Evolutionary conservation across 2,888 invertebrate species (phyloP).

Genomic region (Hedychridium roseum): DNA sequence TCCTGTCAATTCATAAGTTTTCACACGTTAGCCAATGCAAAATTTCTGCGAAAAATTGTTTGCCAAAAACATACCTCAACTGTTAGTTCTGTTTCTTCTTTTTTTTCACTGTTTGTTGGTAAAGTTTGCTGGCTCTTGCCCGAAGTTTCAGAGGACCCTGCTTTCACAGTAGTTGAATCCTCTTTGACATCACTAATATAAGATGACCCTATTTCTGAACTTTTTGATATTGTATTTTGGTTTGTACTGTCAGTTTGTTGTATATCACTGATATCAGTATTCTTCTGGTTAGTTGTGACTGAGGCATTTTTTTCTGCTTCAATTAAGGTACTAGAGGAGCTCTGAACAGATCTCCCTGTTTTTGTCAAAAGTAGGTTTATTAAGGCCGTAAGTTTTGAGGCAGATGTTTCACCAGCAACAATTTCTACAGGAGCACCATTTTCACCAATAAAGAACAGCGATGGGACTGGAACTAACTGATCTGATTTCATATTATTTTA

Average conservation of each 20-base stretch:
- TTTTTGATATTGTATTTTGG: too few species aligned
- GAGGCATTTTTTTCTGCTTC: conserved; percentile 41
- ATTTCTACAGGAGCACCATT: conserved; percentile 84
- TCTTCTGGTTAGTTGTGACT: not conserved
- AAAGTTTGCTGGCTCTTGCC: too few species aligned
- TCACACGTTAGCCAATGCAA: not conserved
- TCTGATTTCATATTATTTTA: conserved; percentile 66
- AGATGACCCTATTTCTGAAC: too few species aligned
- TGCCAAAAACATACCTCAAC: conserved; percentile 19
- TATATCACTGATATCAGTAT: not conserved
- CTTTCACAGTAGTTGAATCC: too few species aligned
- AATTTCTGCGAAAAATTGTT: not conserved
- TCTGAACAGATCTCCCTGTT: conserved; percentile 60
- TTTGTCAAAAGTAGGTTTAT: conserved; percentile 72
- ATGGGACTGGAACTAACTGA: conserved; percentile 80
- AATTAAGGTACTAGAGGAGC: conserved; percentile 43
- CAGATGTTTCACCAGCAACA: conserved; percentile 71
- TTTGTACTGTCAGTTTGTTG: not conserved
- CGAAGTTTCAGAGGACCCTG: too few species aligned
- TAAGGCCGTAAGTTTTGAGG: conserved; percentile 71
- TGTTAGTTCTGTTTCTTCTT: conserved; percentile 16
- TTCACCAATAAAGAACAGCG: conserved; percentile 85
- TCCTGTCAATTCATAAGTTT: conserved; percentile 59
- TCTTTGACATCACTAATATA: too few species aligned
- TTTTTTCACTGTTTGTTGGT: conserved; percentile 6